Evolutionary conservation across 2,888 invertebrate species (phyloP).

Genomic region (Nephrotoma flavescens): DNA sequence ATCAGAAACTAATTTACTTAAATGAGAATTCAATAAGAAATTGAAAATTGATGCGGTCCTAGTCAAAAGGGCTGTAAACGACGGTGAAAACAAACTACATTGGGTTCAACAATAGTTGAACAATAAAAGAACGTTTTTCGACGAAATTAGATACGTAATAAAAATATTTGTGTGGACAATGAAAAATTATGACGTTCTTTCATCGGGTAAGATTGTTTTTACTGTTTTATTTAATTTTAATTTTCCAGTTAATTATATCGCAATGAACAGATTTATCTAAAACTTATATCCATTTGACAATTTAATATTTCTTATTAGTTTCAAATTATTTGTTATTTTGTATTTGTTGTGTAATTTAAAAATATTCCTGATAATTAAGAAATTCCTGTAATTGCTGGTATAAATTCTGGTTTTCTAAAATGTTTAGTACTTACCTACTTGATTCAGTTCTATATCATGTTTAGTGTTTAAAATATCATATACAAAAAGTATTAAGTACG

Average conservation of each 20-base stretch:
- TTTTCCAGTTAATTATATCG: not conserved
- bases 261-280: not conserved
- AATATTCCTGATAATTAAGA: too few species aligned
- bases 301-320: not conserved
- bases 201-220: slow-evolving; percentile 8
- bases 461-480: too few species aligned
- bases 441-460: too few species aligned
- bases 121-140: not conserved
- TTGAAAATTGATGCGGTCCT: not conserved
- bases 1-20: not conserved
- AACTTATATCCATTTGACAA: not conserved
- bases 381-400: too few species aligned
- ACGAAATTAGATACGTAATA: not conserved
- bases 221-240: not conserved
- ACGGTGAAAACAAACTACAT: not conserved
- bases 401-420: too few species aligned
- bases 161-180: not conserved
- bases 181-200: slow-evolving; percentile 10
- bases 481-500: too few species aligned
- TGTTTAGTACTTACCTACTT: too few species aligned
- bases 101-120: not conserved
- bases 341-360: not conserved
- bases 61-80: not conserved
- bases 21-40: not conserved
- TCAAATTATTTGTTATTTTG: not conserved